phyloP scores from a whole-genome alignment of 2,113 vertebrate species.

The Phyllopteryx taeniolatus region DNA sequence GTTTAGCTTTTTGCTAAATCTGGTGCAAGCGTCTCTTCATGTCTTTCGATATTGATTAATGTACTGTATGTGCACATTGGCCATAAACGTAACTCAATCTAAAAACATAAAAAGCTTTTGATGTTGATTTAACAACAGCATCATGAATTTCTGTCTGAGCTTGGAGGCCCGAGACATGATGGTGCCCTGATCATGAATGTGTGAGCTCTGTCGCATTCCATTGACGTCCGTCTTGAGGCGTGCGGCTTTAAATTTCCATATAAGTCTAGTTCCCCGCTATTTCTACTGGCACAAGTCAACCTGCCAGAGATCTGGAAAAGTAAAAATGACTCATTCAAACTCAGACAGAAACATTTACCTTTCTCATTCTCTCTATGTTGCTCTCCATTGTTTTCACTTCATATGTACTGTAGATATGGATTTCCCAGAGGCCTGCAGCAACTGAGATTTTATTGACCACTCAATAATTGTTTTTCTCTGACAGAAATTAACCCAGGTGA shows the following conservation, averaged over 20 bases:
- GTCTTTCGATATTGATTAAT: not conserved
- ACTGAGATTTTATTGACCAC: constrained; percentile 23
- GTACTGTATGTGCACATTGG: no score
- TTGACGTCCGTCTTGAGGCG: constrained; percentile 66
- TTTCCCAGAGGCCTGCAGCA: constrained; percentile 40
- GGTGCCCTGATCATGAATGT: constrained; percentile 44
- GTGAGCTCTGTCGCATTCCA: constrained; percentile 57
- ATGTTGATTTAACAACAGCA: constrained; percentile 22
- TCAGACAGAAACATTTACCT: constrained; percentile 63
- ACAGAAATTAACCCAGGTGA: constrained; percentile 15
- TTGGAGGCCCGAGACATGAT: constrained; percentile 49
- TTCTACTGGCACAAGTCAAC: constrained; percentile 68
- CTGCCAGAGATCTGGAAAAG: constrained; percentile 78
- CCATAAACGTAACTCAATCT: no score
- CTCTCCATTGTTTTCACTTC: constrained; percentile 43
- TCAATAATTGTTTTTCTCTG: constrained; percentile 10
- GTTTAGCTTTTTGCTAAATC: no score
- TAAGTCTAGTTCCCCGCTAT: constrained; percentile 68
- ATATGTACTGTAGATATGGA: constrained; percentile 25
- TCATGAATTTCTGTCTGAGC: constrained; percentile 34
- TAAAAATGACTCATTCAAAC: constrained; percentile 71
- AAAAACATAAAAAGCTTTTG: not conserved
- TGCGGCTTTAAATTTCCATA: constrained; percentile 76
- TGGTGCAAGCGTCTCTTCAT: not conserved
- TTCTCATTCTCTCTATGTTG: constrained; percentile 51